phyloP scores from a whole-genome alignment of 2,797 vertebrate genomes.

The Coendou prehensilis region DNA sequence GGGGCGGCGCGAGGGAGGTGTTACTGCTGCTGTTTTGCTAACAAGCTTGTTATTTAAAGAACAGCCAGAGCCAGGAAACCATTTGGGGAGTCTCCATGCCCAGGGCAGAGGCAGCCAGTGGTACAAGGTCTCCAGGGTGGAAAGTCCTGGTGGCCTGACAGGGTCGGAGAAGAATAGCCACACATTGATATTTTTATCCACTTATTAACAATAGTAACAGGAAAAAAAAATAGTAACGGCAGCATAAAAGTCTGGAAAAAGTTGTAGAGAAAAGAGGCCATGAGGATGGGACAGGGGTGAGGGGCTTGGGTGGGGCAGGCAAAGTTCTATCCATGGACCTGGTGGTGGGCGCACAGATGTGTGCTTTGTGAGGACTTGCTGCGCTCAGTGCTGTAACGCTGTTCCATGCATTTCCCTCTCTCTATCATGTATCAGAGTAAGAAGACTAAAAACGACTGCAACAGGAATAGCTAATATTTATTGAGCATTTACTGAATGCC shows the following conservation, averaged over 20 bases:
- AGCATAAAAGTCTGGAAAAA: background rate
- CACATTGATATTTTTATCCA: background rate
- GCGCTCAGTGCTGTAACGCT: background rate
- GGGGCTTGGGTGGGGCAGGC: background rate
- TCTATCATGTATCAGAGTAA: background rate
- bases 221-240: background rate
- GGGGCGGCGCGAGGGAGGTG: slow-evolving; percentile 80
- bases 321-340: background rate
- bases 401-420: background rate
- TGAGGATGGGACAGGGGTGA: background rate
- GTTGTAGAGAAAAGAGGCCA: background rate
- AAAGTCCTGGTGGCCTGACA: background rate
- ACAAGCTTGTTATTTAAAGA: slow-evolving; percentile 84
- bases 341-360: background rate
- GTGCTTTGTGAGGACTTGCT: background rate
- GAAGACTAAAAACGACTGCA: background rate
- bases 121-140: background rate
- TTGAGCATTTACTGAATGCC: background rate
- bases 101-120: slow-evolving; percentile 52
- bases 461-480: background rate
- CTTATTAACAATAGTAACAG: background rate
- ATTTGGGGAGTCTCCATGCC: slow-evolving; percentile 44
- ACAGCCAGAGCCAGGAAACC: slow-evolving; percentile 45
- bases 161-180: background rate
- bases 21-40: slow-evolving; percentile 83